A percentile compares a stretch with the other conserved stretches of the same genome.
These are phyloP conservation scores for Thomomys bottae DNA, from an alignment of 2,113 vertebrate genomes.

Conservation along the genomic window DNA sequence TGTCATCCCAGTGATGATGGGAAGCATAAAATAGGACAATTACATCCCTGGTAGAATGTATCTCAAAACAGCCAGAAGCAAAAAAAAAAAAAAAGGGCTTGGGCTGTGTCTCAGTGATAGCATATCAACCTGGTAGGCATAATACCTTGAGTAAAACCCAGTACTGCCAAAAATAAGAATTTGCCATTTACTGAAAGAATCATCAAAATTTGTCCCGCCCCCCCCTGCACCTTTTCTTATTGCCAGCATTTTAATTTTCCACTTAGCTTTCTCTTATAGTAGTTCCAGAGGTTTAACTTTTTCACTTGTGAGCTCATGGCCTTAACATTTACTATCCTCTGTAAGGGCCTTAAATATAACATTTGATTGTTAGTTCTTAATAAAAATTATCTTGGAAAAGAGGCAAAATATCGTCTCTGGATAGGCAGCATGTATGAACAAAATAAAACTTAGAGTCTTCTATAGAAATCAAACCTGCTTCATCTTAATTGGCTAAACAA, in stretches of 20 bases:
- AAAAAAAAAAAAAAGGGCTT: too few relatives aligned
- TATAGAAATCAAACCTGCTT: neutral
- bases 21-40: too few relatives aligned
- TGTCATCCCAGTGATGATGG: too few relatives aligned
- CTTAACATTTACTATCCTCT: neutral
- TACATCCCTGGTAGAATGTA: too few relatives aligned
- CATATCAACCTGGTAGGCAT: too few relatives aligned
- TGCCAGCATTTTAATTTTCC: constrained; percentile 14
- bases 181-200: neutral
- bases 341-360: neutral
- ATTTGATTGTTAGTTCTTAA: neutral
- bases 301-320: neutral
- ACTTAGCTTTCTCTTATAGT: neutral
- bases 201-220: neutral
- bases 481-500: too few relatives aligned
- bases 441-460: neutral
- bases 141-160: too few relatives aligned
- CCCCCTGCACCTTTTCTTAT: neutral
- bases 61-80: too few relatives aligned
- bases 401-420: neutral
- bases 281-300: neutral
- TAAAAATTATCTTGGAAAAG: neutral
- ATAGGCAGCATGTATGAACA: neutral
- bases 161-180: neutral
- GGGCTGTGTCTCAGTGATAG: too few relatives aligned